Percentiles rank a stretch among this genome's conserved stretches.
phyloP scores from a whole-genome alignment of 2,113 vertebrate species.

The Prinia subflava region DNA sequence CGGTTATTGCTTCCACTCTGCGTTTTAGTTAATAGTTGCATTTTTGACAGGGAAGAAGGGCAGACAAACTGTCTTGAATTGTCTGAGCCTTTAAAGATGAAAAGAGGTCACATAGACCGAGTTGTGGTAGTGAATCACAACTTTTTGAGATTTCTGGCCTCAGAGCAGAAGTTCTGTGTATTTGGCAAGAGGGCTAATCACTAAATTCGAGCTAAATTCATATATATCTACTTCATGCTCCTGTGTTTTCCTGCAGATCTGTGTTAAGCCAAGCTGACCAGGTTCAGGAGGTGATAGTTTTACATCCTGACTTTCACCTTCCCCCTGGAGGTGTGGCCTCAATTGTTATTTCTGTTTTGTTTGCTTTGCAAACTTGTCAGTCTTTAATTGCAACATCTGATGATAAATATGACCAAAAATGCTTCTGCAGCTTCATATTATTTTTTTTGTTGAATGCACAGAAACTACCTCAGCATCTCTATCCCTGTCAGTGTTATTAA shows the following conservation, averaged over 20 bases:
- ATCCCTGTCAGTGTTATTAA: neutral
- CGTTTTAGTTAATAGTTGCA: neutral
- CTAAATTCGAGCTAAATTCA: neutral
- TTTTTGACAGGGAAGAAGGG: neutral
- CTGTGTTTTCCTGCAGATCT: neutral
- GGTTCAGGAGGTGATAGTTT: neutral
- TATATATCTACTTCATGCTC: accelerated
- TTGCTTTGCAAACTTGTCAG: neutral
- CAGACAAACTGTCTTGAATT: neutral
- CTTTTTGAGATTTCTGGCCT: neutral
- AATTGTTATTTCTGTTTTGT: constrained; percentile 9
- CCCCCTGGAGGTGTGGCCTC: neutral
- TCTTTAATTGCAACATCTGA: neutral
- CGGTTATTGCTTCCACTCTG: neutral
- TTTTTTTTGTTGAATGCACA: neutral
- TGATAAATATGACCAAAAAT: neutral
- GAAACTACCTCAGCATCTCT: neutral
- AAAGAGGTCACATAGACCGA: neutral
- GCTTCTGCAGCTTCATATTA: neutral
- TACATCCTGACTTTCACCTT: neutral
- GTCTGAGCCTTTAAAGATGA: neutral
- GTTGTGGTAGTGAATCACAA: neutral
- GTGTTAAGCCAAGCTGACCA: neutral
- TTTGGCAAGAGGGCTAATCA: neutral
- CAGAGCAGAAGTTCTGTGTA: neutral